Base-by-base conservation (phyloP, 2,888 invertebrate genomes). In the Allophyes oxyacanthae region DNA sequence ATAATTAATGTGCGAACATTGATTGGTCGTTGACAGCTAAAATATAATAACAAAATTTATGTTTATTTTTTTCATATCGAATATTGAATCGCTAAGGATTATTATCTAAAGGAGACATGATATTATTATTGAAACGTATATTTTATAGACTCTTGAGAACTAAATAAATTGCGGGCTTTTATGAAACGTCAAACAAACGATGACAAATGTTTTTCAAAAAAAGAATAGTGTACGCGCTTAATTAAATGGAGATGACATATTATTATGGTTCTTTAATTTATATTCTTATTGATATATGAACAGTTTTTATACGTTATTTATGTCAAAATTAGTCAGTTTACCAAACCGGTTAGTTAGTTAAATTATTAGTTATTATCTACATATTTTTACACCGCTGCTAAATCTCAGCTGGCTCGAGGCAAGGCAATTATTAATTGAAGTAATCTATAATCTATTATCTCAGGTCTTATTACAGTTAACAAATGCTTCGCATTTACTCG, bases 361-460 rank as follows among this genome's bases (percentile, higher is more conserved):
- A 20, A 3, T 20, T 4, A 20, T 20, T 4, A 7, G 41, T 49
- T 37, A 62, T 38, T 56, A 37, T 20, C n/a, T 44, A 37, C 36
- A 32, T 49, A 64, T 52, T 58, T 72, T 44, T 63, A 53, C 52
- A 20, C 20, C 48, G 34, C 41, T 41, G 46, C 41, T 45, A 46
- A 43, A 63, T 51, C 46, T 51, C 40, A 54, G 28, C 15, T 40
- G 62, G 57, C 62, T 34, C 9, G 14, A 43, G 72, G 48, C 49
- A 34, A 8, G 13, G 46, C 63, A 41, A 56, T 75, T 63, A 78
- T 72, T 78, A 78, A 78, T 78, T 64, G 67, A 53, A 71, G 69
- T 71, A 73, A 68, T 77, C 72, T 66, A 55, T 78, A 65, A 78
- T 78, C 70, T 68, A 76, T 76, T 75, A 77, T 74, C 60, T 72